Evolutionary conservation across 2,113 vertebrate genomes (phyloP).

Genomic region (Elaphurus davidianus): DNA sequence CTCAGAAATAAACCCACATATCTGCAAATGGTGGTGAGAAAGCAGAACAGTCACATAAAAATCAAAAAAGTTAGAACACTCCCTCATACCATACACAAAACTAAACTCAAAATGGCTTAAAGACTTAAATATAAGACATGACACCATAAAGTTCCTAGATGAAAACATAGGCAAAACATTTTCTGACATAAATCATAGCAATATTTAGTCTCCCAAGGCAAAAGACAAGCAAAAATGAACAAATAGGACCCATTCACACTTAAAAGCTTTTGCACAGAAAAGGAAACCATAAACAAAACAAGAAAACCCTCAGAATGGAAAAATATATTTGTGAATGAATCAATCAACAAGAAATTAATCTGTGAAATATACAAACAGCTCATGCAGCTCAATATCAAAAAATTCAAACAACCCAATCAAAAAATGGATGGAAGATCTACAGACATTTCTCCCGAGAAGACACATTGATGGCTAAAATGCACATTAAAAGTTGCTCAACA

Average conservation of each 20-base stretch:
- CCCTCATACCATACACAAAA: neutral
- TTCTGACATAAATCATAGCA: neutral
- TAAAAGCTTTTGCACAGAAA: no score
- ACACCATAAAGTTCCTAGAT: neutral
- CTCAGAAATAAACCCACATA: neutral
- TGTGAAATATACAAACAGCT: no score
- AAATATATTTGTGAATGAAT: no score
- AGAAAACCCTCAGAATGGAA: no score
- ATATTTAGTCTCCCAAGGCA: neutral
- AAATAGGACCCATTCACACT: neutral
- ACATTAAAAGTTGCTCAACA: no score
- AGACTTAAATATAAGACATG: neutral
- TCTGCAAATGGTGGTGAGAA: neutral
- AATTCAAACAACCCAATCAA: no score
- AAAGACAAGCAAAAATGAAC: neutral
- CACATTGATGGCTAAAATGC: no score
- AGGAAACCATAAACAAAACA: no score
- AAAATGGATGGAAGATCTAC: no score
- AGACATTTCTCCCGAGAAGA: no score
- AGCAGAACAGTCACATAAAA: neutral
- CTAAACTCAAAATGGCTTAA: neutral
- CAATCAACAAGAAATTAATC: no score
- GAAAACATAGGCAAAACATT: neutral
- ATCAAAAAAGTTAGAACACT: neutral
- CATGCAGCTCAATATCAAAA: no score